Percentiles rank a stretch among this genome's conserved stretches.
Evolutionary conservation across 2,888 invertebrate species (phyloP).

Genomic region (Sminthurinus aureus): DNA sequence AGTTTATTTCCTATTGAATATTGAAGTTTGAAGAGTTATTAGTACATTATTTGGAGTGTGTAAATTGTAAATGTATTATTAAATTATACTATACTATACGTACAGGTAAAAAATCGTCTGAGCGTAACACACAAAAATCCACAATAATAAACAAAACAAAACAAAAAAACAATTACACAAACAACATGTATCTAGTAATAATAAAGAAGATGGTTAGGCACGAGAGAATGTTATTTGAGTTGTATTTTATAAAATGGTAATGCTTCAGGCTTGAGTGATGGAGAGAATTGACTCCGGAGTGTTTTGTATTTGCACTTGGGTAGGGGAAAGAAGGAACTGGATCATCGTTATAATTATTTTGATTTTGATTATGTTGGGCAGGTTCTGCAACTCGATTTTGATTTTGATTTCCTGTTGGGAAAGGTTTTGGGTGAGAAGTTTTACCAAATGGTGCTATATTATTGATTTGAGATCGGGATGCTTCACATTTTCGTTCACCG

Average conservation of each 20-base stretch:
- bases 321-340: background rate
- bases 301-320: background rate
- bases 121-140: background rate
- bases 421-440: background rate
- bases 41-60: too few relatives aligned
- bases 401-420: background rate
- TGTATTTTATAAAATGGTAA: background rate
- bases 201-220: background rate
- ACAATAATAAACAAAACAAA: background rate
- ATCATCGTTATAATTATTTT: background rate
- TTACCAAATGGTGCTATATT: background rate
- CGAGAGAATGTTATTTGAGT: background rate
- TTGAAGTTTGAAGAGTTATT: too few relatives aligned
- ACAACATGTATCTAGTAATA: too few relatives aligned
- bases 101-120: too few relatives aligned
- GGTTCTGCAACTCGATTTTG: background rate
- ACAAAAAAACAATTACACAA: background rate
- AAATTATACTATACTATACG: too few relatives aligned
- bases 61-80: too few relatives aligned
- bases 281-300: background rate
- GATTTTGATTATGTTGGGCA: background rate
- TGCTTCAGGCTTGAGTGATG: background rate
- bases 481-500: constrained; percentile 13
- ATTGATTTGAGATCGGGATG: background rate
- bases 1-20: too few relatives aligned